Conservation (phyloP, 2,888 invertebrate genomes). For the Hypselothyrea guttata region DNA sequence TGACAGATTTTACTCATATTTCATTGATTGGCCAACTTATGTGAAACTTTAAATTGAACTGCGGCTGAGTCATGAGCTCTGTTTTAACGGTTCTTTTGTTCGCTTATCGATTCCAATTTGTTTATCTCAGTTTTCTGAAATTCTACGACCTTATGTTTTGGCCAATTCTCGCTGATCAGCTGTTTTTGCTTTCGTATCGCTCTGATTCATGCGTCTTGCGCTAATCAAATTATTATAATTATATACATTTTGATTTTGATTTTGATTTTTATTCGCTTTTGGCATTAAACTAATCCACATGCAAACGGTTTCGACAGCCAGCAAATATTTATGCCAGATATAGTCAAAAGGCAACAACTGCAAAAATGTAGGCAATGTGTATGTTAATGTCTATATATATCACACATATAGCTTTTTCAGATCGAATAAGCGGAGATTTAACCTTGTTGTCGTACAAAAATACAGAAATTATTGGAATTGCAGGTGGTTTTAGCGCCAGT, state of each 20-base stretch:
- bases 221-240: constrained; percentile 3
- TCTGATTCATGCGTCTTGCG: constrained; percentile 43
- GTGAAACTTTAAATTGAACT: too few species aligned
- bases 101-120: background rate
- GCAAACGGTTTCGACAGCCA: constrained; percentile 23
- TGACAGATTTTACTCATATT: too few species aligned
- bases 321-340: background rate
- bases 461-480: constrained; percentile 5
- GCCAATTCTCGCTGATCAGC: constrained; percentile 18
- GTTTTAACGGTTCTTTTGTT: background rate
- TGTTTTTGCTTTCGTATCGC: constrained; percentile 28
- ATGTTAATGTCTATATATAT: constrained; percentile 6
- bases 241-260: background rate
- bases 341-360: constrained; percentile 9
- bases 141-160: constrained; percentile 11
- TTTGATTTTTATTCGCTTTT: constrained; percentile 11
- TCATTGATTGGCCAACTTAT: too few species aligned
- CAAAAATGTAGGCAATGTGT: constrained; percentile 15
- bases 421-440: constrained; percentile 26
- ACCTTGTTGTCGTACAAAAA: constrained; percentile 46
- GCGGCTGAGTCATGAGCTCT: too few species aligned
- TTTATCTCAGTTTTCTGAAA: background rate
- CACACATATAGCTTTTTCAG: constrained; percentile 20
- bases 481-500: constrained; percentile 9
- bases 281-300: constrained; percentile 32